A percentile compares a stretch with the other conserved stretches of the same genome.
Evolutionary conservation across 2,888 invertebrate genomes (phyloP).

Genomic region (Anthrax anthrax): DNA sequence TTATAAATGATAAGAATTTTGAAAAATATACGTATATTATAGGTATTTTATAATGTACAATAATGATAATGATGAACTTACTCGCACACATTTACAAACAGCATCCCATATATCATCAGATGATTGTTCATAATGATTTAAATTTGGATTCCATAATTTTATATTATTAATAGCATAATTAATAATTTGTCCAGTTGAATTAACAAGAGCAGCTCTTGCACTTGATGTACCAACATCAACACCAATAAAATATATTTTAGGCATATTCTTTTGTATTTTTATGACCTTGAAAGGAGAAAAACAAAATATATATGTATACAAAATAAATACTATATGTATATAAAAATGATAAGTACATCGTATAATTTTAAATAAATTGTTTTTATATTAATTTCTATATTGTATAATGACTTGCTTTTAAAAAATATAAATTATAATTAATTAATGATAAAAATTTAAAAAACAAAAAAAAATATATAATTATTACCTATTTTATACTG

Average conservation of each 20-base stretch:
- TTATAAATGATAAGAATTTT: background rate
- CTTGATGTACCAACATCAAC: conserved; percentile 92
- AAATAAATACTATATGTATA: too few relatives aligned
- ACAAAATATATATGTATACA: too few relatives aligned
- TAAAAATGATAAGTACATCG: too few relatives aligned
- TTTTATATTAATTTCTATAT: too few relatives aligned
- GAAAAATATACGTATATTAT: background rate
- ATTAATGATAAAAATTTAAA: too few relatives aligned
- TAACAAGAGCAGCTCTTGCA: conserved; percentile 70
- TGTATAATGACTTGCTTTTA: too few relatives aligned
- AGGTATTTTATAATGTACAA: background rate
- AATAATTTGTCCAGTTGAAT: conserved; percentile 49
- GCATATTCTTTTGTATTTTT: conserved; percentile 13
- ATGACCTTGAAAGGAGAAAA: too few relatives aligned
- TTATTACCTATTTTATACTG: too few relatives aligned
- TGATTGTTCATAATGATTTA: conserved; percentile 78
- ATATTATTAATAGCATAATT: conserved; percentile 49
- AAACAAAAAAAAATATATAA: too few relatives aligned
- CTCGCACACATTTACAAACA: conserved; percentile 52
- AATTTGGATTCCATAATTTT: conserved; percentile 61
- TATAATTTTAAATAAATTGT: too few relatives aligned
- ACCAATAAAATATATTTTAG: conserved; percentile 51
- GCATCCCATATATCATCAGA: conserved; percentile 78
- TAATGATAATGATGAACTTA: conserved; percentile 32
- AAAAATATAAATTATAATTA: too few relatives aligned